Percentiles rank a stretch among this genome's conserved stretches.
Evolutionary conservation across 92 coral and sea anemone species (phyloP).

Genomic region (Metridium senile): DNA sequence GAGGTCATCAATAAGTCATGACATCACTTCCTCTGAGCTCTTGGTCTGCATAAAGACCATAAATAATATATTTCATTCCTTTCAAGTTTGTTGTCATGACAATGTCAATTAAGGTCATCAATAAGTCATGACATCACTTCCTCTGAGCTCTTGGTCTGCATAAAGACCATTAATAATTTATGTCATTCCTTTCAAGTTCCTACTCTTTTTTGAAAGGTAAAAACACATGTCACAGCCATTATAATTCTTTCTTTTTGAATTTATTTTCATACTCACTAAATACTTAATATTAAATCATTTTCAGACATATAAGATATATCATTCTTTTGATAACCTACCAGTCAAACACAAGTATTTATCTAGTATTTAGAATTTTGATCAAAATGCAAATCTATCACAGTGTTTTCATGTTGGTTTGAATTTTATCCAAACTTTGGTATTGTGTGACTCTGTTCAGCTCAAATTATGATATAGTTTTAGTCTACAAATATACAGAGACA

Average conservation of each 20-base stretch:
- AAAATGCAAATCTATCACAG: background rate
- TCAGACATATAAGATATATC: background rate
- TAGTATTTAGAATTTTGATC: too few species aligned
- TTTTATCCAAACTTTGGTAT: slow-evolving; percentile 5
- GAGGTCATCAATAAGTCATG: slow-evolving; percentile 27
- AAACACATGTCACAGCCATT: background rate
- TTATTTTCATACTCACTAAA: background rate
- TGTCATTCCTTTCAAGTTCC: slow-evolving; percentile 29
- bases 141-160: slow-evolving; percentile 25
- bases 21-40: slow-evolving; percentile 32
- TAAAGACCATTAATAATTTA: slow-evolving; percentile 25
- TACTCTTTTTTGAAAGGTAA: slow-evolving; percentile 24
- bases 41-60: slow-evolving; percentile 19
- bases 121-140: slow-evolving; percentile 37
- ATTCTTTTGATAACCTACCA: too few species aligned
- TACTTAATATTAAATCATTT: background rate
- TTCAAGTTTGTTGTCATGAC: slow-evolving; percentile 28
- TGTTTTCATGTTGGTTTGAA: background rate
- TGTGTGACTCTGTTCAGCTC: slow-evolving; percentile 13
- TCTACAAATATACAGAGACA: too few species aligned
- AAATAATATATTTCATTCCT: slow-evolving; percentile 29
- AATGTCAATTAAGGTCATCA: slow-evolving; percentile 29
- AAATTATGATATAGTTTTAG: background rate
- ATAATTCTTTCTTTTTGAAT: background rate
- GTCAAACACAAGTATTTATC: too few species aligned